These are phyloP conservation scores for Nemoura dubitans DNA, from an alignment of 2,888 invertebrate genomes.

Conservation along the genomic window DNA sequence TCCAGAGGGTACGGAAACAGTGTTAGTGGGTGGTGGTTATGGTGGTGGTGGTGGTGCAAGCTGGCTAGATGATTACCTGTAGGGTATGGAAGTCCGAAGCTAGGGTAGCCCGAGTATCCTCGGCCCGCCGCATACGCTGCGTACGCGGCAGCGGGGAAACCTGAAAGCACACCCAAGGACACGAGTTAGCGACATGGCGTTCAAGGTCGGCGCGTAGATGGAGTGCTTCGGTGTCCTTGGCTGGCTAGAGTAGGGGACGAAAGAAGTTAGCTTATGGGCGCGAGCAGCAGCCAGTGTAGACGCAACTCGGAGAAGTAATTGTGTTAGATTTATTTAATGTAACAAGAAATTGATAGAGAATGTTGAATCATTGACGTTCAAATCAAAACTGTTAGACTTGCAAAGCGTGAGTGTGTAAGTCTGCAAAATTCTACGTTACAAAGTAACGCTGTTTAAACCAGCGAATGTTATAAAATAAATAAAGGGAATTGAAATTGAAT, in stretches of 20 bases:
- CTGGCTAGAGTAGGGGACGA: background rate
- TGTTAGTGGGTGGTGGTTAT: slow-evolving; percentile 56
- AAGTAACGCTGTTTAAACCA: too few species aligned
- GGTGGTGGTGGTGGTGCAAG: slow-evolving; percentile 76
- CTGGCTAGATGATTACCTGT: slow-evolving; percentile 91
- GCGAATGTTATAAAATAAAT: background rate
- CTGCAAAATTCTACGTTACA: too few species aligned
- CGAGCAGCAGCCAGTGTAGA: too few species aligned
- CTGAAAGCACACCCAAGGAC: slow-evolving; percentile 64
- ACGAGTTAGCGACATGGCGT: background rate
- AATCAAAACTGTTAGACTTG: too few species aligned
- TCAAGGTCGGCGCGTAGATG: background rate
- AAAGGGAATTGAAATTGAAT: background rate
- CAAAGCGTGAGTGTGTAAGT: too few species aligned
- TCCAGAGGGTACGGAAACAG: slow-evolving; percentile 58
- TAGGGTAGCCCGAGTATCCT: slow-evolving; percentile 96
- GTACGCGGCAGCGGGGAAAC: slow-evolving; percentile 94
- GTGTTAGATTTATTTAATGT: background rate
- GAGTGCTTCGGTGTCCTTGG: background rate
- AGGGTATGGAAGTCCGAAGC: slow-evolving; percentile 97
- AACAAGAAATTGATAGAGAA: background rate
- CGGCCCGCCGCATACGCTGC: slow-evolving; percentile 96
- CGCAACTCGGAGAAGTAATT: background rate
- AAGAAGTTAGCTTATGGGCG: too few species aligned
- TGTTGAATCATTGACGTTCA: too few species aligned